These are phyloP conservation scores for Musca domestica DNA, from an alignment of 1,140 invertebrate genomes.

Conservation along the genomic window DNA sequence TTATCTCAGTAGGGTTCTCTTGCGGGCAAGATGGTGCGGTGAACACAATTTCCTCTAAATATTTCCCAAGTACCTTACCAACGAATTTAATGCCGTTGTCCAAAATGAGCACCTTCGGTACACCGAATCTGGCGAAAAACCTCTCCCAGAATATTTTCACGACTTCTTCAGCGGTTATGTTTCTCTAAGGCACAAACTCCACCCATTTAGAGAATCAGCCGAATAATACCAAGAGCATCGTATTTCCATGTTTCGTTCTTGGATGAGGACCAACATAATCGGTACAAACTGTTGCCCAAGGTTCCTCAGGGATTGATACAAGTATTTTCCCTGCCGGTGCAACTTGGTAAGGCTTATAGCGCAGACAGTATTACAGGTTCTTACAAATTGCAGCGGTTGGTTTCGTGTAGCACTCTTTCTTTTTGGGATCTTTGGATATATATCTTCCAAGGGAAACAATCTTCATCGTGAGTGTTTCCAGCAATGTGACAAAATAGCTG, in stretches of 20 bases:
- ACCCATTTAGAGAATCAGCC: slow-evolving; percentile 4
- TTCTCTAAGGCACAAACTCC: background rate
- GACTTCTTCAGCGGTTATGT: background rate
- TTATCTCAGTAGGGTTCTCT: slow-evolving; percentile 4
- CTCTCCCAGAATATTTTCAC: slow-evolving; percentile 11
- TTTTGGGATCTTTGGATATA: background rate
- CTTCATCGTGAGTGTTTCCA: background rate
- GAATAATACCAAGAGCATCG: background rate
- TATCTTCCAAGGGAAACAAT: background rate
- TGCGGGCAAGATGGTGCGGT: no score
- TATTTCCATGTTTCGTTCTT: background rate
- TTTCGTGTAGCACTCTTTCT: background rate
- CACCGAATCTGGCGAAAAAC: background rate
- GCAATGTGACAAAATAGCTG: background rate
- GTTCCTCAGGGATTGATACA: background rate
- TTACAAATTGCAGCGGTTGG: background rate
- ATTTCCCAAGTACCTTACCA: background rate
- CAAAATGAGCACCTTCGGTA: background rate
- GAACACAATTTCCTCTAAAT: background rate
- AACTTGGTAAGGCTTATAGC: no score
- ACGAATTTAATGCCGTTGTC: slow-evolving; percentile 6
- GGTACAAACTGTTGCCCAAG: background rate
- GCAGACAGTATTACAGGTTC: background rate
- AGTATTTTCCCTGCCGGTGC: background rate
- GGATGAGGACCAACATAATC: slow-evolving; percentile 5